These are phyloP conservation scores for Macrocentrus cingulum DNA, from an alignment of 1,140 invertebrate species.

Conservation along the genomic window DNA sequence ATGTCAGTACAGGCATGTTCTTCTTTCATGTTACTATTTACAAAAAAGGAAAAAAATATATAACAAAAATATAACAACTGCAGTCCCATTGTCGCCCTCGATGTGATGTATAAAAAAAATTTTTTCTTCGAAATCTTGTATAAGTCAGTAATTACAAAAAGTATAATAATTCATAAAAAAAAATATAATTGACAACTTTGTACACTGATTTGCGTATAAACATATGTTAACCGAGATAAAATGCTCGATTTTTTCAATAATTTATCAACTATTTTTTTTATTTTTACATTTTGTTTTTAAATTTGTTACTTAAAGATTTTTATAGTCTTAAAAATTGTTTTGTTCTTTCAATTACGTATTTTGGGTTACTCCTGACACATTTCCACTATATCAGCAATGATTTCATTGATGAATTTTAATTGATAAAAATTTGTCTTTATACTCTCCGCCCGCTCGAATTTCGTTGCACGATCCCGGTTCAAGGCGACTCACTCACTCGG, in stretches of 20 bases:
- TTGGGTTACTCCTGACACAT: too few species aligned
- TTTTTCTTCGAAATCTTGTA: conserved; percentile 35
- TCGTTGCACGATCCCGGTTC: conserved; percentile 30
- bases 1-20: neutral
- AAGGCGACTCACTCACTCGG: conserved; percentile 1
- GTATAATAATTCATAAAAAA: conserved; percentile 24
- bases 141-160: conserved; percentile 28
- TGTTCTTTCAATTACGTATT: conserved; percentile 24
- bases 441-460: conserved; percentile 24
- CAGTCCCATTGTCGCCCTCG: conserved; percentile 45
- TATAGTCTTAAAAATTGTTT: conserved; percentile 14
- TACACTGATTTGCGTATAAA: conserved; percentile 33
- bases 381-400: too few species aligned
- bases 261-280: conserved; percentile 11
- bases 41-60: conserved; percentile 31
- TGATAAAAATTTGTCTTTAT: conserved; percentile 20
- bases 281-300: conserved; percentile 10
- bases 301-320: conserved; percentile 18
- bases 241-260: conserved; percentile 8
- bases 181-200: conserved; percentile 38
- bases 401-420: conserved; percentile 16
- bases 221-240: conserved; percentile 21
- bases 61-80: conserved; percentile 58
- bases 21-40: conserved; percentile 11
- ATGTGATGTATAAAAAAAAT: conserved; percentile 41